Conservation (phyloP, 30 jellyfish, hydroid and myxozoan genomes). For the Nemopilema nomurai region DNA sequence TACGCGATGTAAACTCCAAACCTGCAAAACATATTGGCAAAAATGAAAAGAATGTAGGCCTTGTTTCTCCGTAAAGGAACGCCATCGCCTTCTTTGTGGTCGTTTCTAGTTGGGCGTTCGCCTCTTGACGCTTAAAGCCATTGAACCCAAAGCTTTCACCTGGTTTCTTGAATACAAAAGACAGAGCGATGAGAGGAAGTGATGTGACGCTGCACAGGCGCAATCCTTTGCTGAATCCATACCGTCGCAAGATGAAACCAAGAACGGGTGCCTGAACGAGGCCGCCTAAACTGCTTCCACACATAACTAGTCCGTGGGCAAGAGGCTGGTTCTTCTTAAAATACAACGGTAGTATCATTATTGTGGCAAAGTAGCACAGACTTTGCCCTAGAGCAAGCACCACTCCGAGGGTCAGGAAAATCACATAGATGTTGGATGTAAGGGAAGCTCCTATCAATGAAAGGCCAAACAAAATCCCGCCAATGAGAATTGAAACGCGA, state of each 20-base stretch:
- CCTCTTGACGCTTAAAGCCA: neutral
- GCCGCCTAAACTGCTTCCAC: constrained; percentile 80
- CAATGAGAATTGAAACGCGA: constrained; percentile 68
- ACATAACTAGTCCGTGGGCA: constrained; percentile 76
- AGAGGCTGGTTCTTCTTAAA: constrained; percentile 57
- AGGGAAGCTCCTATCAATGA: constrained; percentile 64
- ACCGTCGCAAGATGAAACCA: constrained; percentile 33
- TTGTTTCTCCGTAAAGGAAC: constrained; percentile 52
- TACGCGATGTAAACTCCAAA: constrained; percentile 74
- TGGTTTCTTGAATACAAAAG: constrained; percentile 64
- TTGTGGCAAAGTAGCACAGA: constrained; percentile 57
- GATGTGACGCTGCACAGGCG: constrained; percentile 49
- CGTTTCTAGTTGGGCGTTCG: neutral
- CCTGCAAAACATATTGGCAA: constrained; percentile 35
- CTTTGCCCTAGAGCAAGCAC: constrained; percentile 70
- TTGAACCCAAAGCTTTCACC: constrained; percentile 21
- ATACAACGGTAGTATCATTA: constrained; percentile 66
- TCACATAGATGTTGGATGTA: constrained; percentile 42
- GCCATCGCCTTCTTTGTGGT: neutral
- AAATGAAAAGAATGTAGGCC: constrained; percentile 38
- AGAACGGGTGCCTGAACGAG: constrained; percentile 68
- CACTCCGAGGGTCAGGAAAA: constrained; percentile 66
- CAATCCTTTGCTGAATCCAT: constrained; percentile 60
- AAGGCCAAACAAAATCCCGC: constrained; percentile 62
- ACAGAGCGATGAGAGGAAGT: constrained; percentile 39